Evolutionary conservation across 2,113 vertebrate genomes (phyloP).

Genomic region (Macrotis lagotis): DNA sequence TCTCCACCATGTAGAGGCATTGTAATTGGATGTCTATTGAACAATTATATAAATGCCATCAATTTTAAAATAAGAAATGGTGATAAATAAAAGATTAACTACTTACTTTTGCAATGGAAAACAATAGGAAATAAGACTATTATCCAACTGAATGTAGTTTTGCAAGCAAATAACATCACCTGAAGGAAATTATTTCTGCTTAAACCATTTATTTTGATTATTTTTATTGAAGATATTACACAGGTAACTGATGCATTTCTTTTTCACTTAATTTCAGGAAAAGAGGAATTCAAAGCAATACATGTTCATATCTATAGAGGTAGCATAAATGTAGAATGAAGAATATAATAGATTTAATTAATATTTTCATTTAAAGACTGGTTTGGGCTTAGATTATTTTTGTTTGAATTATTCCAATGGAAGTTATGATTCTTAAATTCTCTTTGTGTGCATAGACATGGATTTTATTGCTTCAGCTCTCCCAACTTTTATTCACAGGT

Average conservation of each 20-base stretch:
- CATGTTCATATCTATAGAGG: not conserved
- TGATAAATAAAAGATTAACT: no score
- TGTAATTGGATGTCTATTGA: no score
- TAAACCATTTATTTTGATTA: not conserved
- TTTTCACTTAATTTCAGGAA: not conserved
- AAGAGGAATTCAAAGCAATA: not conserved
- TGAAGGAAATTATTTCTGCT: not conserved
- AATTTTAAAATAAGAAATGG: no score
- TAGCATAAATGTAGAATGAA: not conserved
- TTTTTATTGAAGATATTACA: not conserved
- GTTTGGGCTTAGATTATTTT: not conserved
- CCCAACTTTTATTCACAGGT: not conserved
- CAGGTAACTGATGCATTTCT: not conserved
- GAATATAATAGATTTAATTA: not conserved
- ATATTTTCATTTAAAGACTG: not conserved
- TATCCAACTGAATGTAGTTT: not conserved
- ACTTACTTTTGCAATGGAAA: not conserved
- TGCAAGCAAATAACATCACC: not conserved
- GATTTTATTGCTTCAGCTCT: not conserved
- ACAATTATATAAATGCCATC: no score
- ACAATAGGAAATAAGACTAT: not conserved
- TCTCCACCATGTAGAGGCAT: no score
- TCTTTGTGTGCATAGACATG: no score
- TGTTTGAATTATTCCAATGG: not conserved
- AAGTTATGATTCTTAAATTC: not conserved